Evolutionary conservation across 2,113 vertebrate genomes (phyloP).

Genomic region (Clarias batrachus): DNA sequence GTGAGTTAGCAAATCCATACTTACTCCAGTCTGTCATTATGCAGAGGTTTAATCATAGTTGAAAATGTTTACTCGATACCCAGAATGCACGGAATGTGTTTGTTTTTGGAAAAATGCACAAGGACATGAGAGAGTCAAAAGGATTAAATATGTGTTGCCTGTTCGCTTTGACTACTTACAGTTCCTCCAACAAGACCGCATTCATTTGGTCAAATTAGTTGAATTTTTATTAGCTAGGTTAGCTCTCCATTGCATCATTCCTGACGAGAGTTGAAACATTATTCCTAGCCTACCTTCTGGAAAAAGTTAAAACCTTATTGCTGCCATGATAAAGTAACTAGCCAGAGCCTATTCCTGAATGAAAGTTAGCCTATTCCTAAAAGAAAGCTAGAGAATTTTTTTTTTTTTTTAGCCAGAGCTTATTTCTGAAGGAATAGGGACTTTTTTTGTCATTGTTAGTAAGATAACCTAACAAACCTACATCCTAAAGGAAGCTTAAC

Average conservation of each 20-base stretch:
- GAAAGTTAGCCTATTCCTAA: background rate
- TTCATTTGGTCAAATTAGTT: background rate
- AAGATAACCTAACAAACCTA: too few relatives aligned
- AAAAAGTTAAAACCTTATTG: background rate
- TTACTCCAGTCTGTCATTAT: background rate
- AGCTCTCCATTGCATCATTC: background rate
- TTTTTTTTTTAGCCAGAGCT: too few relatives aligned
- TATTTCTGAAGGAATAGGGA: too few relatives aligned
- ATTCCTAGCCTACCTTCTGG: background rate
- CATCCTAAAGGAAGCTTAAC: background rate
- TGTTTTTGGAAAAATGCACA: background rate
- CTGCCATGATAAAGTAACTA: background rate
- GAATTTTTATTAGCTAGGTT: background rate
- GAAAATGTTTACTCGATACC: background rate
- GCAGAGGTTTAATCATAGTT: background rate
- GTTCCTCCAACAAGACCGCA: background rate
- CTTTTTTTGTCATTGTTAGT: too few relatives aligned
- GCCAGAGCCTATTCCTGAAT: background rate
- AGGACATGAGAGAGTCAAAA: background rate
- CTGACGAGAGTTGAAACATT: background rate
- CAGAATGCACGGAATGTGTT: background rate
- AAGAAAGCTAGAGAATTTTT: background rate
- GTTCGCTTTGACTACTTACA: background rate
- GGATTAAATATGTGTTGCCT: background rate
- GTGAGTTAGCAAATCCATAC: constrained; percentile 61